Evolutionary conservation across 35 echinoderm and acorn worm genomes (phyloP).

Genomic region (Strongylocentrotus purpuratus): DNA sequence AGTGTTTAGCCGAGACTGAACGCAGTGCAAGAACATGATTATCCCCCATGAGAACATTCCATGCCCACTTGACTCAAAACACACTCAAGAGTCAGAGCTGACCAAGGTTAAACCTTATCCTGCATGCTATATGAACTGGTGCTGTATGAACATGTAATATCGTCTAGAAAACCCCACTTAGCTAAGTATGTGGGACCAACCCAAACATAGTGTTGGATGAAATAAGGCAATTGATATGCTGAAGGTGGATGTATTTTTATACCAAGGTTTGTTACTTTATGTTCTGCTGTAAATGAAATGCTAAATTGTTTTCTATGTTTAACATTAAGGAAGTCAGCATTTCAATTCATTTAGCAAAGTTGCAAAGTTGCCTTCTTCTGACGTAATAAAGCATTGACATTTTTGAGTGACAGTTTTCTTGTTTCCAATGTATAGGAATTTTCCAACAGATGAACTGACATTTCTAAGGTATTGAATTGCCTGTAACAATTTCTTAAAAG

Average conservation of each 20-base stretch:
- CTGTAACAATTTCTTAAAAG: too few relatives aligned
- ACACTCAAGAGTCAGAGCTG: not conserved
- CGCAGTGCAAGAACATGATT: conserved; percentile 91
- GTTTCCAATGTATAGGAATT: not conserved
- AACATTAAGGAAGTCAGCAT: not conserved
- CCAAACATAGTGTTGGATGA: not conserved
- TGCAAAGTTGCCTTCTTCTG: not conserved
- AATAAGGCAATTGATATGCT: not conserved
- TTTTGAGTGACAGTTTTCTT: not conserved
- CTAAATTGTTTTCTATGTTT: not conserved
- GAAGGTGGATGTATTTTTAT: not conserved
- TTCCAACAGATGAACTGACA: too few relatives aligned
- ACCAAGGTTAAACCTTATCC: conserved; percentile 9
- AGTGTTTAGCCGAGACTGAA: conserved; percentile 96
- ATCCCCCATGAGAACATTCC: conserved; percentile 1
- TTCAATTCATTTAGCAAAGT: not conserved
- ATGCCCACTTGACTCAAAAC: not conserved
- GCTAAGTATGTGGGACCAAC: not conserved
- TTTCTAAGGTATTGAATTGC: too few relatives aligned
- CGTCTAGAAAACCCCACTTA: not conserved
- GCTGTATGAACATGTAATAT: not conserved
- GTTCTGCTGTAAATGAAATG: not conserved
- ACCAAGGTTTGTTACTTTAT: not conserved
- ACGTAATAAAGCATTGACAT: not conserved
- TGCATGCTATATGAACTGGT: not conserved